Conservation (phyloP, 2,888 invertebrate genomes). For the Chaitophorus viminalis region DNA sequence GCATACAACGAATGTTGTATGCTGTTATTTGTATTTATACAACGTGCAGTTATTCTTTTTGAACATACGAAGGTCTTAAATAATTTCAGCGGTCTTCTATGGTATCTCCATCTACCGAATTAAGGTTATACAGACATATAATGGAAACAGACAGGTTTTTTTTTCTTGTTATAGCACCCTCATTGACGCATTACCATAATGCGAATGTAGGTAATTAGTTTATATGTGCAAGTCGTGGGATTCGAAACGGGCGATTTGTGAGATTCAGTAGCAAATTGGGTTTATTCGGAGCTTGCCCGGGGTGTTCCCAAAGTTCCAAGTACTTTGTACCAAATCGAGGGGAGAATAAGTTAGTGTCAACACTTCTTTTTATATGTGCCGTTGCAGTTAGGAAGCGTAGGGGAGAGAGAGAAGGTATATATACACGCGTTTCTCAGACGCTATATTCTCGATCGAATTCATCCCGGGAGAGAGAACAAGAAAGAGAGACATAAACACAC, state of each 20-base stretch:
- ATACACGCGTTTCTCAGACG: slow-evolving; percentile 42
- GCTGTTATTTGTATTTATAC: no score
- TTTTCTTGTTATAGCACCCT: not conserved
- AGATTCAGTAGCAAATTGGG: slow-evolving; percentile 56
- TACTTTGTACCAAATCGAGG: slow-evolving; percentile 53
- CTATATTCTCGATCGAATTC: slow-evolving; percentile 44
- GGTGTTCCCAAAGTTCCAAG: slow-evolving; percentile 36
- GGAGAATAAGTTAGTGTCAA: slow-evolving; percentile 61
- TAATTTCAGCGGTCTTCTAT: not conserved
- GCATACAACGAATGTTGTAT: no score
- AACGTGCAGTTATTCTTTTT: no score
- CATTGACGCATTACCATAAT: slow-evolving; percentile 51
- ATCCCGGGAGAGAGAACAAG: slow-evolving; percentile 12
- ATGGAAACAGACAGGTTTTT: not conserved
- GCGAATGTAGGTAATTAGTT: slow-evolving; percentile 36
- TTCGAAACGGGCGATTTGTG: slow-evolving; percentile 56
- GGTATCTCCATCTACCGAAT: not conserved
- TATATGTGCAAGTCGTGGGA: slow-evolving; percentile 13
- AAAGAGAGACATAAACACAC: not conserved
- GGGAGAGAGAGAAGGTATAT: slow-evolving; percentile 10
- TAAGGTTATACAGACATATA: not conserved
- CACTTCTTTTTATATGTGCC: slow-evolving; percentile 47
- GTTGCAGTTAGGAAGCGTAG: not conserved
- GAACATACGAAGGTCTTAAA: not conserved
- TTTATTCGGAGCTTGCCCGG: slow-evolving; percentile 40